Evolutionary conservation across 2,888 invertebrate genomes (phyloP), one percentile per base, ranked within the genome.

Genomic region (Oligia strigilis): DNA sequence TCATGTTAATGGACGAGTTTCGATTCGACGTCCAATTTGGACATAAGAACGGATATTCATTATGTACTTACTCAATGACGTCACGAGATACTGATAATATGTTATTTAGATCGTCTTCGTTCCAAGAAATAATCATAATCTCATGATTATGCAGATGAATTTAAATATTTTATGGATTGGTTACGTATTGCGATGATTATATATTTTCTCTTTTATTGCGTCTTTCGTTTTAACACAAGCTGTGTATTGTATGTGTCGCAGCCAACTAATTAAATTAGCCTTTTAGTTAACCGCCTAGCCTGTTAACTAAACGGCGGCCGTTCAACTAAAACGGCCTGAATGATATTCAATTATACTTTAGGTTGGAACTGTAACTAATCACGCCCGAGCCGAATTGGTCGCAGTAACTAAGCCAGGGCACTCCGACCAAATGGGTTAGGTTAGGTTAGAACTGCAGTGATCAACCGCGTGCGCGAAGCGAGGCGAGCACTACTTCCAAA

Each of bases 31-130:
- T 65, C 66, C 55, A 78, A 73, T 82, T 88, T 77, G 70, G 58
- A 81, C 58, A 49, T 78, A 84, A 86, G 78, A 84, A 75, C 40
- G 29, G 8, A 80, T 81, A 75, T 66, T 72, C 43, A 77, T 83
- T 86, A 67, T 29, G 78, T 71, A 65, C 46, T 8, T 11, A 49
- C 58, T 65, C 40, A 67, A 64, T 67, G 62, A 73, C 70, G 74
- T 82, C 78, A 72, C 36, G 14, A 79, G 66, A 66, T 52, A 79
- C n/a, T 52, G 23, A 69, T 79, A 79, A 65, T 79, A 74, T 36
- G 14, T 69, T 72, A 62, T 60, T 82, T 36, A 46, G 40, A 70
- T 72, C 70, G 46, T 58, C 40, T 75, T 52, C 19, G 29, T 75
- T 79, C 75, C 62, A 52, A 79, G 72, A 82, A 82, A 74, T 46